Base-by-base conservation (phyloP, 2,888 invertebrate species). In the Rambutsinella grinnellia region DNA sequence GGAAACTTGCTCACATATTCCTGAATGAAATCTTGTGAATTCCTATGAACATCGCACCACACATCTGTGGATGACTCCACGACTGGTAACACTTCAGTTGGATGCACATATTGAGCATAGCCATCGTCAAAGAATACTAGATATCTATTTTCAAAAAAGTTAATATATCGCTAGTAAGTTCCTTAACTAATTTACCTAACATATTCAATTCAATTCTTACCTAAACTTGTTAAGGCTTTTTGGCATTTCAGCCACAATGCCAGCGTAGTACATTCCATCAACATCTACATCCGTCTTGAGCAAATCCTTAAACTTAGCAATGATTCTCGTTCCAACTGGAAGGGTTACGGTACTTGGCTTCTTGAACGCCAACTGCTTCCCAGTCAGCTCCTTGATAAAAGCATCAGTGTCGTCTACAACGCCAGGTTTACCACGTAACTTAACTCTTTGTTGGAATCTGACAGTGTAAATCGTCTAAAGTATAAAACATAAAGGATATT, bases 101-200 rank as follows among this genome's bases (percentile, higher is more conserved):
- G 93, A 0, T 87, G 86, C 0, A 93, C 93, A 86, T 97, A 97
- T 85, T 96, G 94, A 0, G 94, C 94, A 85, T 94, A 95, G 0
- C 96, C 96, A 85, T 96, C 95, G 86, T 97, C 97, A 87, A 96
- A 97, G 86, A 97, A 97, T 36, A 97, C 90, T 78, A 97, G 88
- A 86, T 96, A 97, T 79, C 94, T 93, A 86, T 26, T 86, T 84
- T 17, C 3, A 49, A 49, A 49, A 44, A 44, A 44, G 13, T 44
- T 10, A 44, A 13, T 44, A 44, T 8, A n/a, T n/a, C n/a, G n/a
- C n/a, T n/a, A n/a, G n/a, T n/a, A n/a, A n/a, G n/a, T n/a, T n/a
- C n/a, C n/a, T n/a, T n/a, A n/a, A n/a, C n/a, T 3, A 53, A 6
- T 46, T 15, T 46, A 46, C 2, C 46, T 3, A 46, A 46, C 46